Evolutionary conservation across 2,113 vertebrate species (phyloP).

Genomic region (Trichechus manatus): DNA sequence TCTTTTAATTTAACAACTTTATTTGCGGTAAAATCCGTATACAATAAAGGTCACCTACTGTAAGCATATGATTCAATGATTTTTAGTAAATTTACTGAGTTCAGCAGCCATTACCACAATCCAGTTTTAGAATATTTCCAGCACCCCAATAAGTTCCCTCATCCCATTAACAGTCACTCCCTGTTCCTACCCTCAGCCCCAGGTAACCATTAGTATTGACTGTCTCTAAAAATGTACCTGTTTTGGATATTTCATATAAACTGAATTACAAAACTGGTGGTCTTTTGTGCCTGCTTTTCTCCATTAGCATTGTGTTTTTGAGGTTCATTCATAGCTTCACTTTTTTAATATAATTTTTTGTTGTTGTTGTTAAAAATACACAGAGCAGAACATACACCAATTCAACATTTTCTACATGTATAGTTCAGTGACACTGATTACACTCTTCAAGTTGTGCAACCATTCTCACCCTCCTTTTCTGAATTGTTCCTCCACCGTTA

Average conservation of each 20-base stretch:
- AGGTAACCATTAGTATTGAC: background rate
- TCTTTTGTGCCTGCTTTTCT: background rate
- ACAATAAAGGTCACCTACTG: background rate
- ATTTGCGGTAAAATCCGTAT: background rate
- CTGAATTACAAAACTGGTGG: background rate
- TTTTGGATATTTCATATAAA: background rate
- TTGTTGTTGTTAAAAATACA: too few relatives aligned
- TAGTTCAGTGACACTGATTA: too few relatives aligned
- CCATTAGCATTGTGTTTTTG: background rate
- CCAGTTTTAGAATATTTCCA: background rate
- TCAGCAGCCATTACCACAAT: background rate
- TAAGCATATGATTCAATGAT: background rate
- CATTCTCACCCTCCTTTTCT: too few relatives aligned
- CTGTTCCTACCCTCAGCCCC: background rate
- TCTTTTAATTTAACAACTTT: background rate
- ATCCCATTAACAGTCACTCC: background rate
- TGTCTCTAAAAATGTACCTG: background rate
- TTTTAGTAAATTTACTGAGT: constrained; percentile 6
- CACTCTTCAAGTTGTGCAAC: too few relatives aligned
- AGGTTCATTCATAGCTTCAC: background rate
- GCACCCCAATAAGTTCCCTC: background rate
- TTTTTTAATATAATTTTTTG: background rate
- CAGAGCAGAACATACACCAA: too few relatives aligned
- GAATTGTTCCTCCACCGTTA: too few relatives aligned
- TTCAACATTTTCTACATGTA: too few relatives aligned